Conservation (phyloP, 2,888 invertebrate species). For the Acanthosepion lycidas region DNA sequence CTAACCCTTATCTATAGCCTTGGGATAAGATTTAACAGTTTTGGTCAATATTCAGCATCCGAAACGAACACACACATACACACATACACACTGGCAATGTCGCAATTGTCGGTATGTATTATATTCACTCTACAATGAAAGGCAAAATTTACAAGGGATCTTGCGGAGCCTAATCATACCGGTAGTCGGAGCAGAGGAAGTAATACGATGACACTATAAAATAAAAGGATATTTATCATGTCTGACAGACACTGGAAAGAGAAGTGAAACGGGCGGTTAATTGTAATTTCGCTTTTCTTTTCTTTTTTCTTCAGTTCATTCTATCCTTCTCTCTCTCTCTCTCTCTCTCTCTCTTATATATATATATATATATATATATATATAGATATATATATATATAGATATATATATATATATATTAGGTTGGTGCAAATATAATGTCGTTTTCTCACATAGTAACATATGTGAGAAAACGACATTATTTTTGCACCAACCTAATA, state of each 20-base stretch:
- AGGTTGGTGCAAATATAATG: no score
- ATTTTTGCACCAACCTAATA: no score
- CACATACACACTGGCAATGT: background rate
- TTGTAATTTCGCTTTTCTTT: no score
- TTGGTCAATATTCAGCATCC: background rate
- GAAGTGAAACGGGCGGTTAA: background rate
- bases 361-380: background rate
- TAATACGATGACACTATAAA: background rate
- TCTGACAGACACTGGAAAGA: background rate
- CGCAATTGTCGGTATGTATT: background rate
- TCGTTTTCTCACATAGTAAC: no score
- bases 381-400: background rate
- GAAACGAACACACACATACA: background rate
- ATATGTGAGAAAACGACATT: no score
- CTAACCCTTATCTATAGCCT: background rate
- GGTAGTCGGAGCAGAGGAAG: background rate
- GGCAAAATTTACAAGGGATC: background rate
- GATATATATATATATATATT: no score
- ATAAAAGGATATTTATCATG: background rate
- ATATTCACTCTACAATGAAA: background rate
- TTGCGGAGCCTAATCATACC: background rate
- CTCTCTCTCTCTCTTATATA: background rate
- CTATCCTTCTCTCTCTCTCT: no score
- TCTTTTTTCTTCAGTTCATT: no score
- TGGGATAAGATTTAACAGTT: background rate